Percentiles rank a stretch among this genome's conserved stretches.
phyloP scores from a whole-genome alignment of 2,888 invertebrate genomes.

The Lithodes maja region DNA sequence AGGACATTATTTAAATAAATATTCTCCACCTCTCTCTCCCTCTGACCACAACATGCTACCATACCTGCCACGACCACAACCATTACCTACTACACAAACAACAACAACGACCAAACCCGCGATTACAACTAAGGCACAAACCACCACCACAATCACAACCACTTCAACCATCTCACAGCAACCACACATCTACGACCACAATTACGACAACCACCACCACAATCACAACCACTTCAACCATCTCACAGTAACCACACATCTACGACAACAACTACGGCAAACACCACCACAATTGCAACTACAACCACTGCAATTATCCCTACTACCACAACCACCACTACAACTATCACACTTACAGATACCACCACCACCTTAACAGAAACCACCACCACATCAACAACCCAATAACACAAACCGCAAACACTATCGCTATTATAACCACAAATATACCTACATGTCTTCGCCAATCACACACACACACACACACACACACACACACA shows the following conservation, averaged over 20 bases:
- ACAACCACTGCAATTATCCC: background rate
- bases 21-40: background rate
- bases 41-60: background rate
- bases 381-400: background rate
- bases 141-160: background rate
- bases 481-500: too few relatives aligned
- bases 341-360: background rate
- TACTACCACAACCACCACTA: background rate
- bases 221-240: background rate
- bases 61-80: background rate
- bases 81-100: background rate
- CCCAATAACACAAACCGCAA: background rate
- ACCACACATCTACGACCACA: background rate
- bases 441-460: background rate
- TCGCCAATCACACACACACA: too few relatives aligned
- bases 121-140: background rate
- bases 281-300: background rate
- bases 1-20: too few relatives aligned
- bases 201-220: background rate
- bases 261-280: background rate
- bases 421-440: background rate
- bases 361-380: background rate
- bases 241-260: background rate
- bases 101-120: background rate
- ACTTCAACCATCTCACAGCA: background rate